phyloP scores from a whole-genome alignment of 2,797 vertebrate species.

The Rhabdomys pumilio region DNA sequence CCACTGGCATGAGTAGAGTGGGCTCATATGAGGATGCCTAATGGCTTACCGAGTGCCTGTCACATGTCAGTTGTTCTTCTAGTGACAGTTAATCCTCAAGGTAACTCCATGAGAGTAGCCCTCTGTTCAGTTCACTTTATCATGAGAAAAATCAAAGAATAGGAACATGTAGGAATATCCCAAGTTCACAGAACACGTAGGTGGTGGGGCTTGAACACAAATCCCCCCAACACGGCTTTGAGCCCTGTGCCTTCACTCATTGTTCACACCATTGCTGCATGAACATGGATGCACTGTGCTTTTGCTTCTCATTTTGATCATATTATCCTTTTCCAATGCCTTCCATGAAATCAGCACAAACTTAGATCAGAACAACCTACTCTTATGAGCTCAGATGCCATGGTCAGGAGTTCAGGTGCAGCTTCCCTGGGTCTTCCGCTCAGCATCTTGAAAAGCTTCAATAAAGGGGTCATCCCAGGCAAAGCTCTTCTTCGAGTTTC shows the following conservation, averaged over 20 bases:
- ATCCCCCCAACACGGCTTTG: not conserved
- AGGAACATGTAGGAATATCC: not conserved
- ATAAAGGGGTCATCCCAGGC: not conserved
- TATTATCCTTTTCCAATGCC: constrained; percentile 1
- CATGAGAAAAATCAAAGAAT: constrained; percentile 21
- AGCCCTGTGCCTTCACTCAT: not conserved
- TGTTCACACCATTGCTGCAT: not conserved
- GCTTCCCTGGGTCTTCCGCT: not conserved
- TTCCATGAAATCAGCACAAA: not conserved
- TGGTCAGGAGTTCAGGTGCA: not conserved
- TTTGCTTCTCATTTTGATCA: not conserved
- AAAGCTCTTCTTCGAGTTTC: not conserved
- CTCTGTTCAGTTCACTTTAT: not conserved
- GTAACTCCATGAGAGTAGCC: not conserved
- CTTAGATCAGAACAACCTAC: not conserved
- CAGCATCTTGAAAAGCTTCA: not conserved
- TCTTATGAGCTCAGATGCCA: not conserved
- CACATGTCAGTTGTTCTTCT: not conserved
- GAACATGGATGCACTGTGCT: not conserved
- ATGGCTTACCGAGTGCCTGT: not conserved
- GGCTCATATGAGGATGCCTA: not conserved
- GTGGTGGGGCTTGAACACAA: not conserved
- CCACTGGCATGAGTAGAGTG: not conserved
- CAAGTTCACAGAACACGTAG: not conserved
- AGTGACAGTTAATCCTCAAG: not conserved